A percentile compares a stretch with the other conserved stretches of the same genome.
phyloP scores from a whole-genome alignment of 2,888 invertebrate genomes.

The Parnassius mnemosyne region DNA sequence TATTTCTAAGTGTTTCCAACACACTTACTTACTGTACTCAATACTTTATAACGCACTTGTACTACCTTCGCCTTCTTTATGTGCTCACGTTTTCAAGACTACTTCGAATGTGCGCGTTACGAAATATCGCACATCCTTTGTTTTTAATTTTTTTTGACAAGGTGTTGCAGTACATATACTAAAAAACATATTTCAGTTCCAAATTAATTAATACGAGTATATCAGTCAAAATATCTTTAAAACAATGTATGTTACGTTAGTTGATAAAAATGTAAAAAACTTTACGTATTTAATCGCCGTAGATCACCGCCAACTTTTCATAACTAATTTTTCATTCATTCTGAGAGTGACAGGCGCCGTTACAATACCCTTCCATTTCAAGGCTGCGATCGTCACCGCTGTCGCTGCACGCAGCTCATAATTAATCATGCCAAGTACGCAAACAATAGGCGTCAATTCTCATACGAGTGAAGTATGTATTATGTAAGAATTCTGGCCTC shows the following conservation, averaged over 20 bases:
- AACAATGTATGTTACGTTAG: too few relatives aligned
- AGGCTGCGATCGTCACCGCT: constrained; percentile 30
- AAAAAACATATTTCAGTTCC: too few relatives aligned
- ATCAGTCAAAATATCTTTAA: too few relatives aligned
- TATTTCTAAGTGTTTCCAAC: not conserved
- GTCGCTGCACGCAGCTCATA: constrained; percentile 34
- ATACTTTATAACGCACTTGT: too few relatives aligned
- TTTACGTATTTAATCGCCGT: not conserved
- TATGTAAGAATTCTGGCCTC: constrained; percentile 48
- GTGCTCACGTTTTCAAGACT: too few relatives aligned
- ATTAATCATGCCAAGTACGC: constrained; percentile 37
- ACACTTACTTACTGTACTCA: not conserved
- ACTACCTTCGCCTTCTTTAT: too few relatives aligned
- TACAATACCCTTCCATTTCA: constrained; percentile 29
- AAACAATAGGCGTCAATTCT: constrained; percentile 39
- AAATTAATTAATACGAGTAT: too few relatives aligned
- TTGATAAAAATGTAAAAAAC: too few relatives aligned
- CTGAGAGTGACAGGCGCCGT: constrained; percentile 34
- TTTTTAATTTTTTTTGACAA: too few relatives aligned
- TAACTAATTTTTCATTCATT: constrained; percentile 35
- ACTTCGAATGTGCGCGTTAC: too few relatives aligned
- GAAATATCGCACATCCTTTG: too few relatives aligned
- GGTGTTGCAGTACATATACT: too few relatives aligned
- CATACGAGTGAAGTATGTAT: constrained; percentile 34
- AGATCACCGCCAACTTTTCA: constrained; percentile 9